phyloP scores from a whole-genome alignment of 1,140 invertebrate genomes.

The Penaeus japonicus region DNA sequence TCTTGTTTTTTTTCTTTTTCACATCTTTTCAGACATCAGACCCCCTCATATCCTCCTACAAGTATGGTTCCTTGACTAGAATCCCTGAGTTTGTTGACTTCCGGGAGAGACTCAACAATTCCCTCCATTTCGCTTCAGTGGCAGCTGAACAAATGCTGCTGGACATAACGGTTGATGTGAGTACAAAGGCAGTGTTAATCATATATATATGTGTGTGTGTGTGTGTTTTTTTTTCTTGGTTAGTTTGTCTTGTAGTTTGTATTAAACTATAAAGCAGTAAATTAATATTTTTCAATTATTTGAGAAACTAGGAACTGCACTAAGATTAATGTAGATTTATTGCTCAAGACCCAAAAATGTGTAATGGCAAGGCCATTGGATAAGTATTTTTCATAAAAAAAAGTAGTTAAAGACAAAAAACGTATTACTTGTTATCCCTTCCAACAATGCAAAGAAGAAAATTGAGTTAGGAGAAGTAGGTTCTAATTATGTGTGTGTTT shows the following conservation, averaged over 20 bases:
- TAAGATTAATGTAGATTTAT: no score
- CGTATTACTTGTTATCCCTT: no score
- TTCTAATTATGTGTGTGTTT: no score
- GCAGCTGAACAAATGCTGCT: conserved; percentile 82
- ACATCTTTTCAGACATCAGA: conserved; percentile 77
- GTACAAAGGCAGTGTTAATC: conserved; percentile 57
- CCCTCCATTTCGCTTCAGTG: conserved; percentile 79
- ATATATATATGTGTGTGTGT: conserved; percentile 34
- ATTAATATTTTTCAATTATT: no score
- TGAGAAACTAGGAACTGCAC: no score
- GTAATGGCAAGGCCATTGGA: no score
- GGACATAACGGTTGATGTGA: conserved; percentile 72
- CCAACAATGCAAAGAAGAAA: no score
- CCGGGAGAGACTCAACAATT: conserved; percentile 80
- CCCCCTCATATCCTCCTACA: conserved; percentile 90
- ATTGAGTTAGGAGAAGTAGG: no score
- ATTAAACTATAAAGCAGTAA: no score
- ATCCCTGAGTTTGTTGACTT: conserved; percentile 90
- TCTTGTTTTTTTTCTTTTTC: neutral
- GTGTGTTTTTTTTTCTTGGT: neutral
- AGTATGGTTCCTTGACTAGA: conserved; percentile 92
- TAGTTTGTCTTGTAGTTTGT: neutral
- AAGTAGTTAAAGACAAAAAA: no score
- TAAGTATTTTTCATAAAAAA: no score
- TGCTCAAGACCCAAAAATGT: no score